A percentile compares a stretch with the other conserved stretches of the same genome.
Conservation (phyloP, 2,797 vertebrate species). For the Thaleichthys pacificus region DNA sequence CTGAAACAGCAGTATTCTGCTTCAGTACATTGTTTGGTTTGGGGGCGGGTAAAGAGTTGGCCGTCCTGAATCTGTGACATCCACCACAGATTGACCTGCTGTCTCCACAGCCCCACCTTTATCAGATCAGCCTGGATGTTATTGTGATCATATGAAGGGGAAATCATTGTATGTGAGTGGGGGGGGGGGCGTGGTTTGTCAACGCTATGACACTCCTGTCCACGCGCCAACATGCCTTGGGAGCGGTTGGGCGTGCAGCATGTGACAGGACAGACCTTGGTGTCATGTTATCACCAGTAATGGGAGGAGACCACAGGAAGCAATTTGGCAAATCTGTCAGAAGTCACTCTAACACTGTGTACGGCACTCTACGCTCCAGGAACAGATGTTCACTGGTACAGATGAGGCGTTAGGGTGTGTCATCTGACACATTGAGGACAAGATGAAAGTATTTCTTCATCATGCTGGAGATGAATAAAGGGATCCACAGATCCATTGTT, state of each 20-base stretch:
- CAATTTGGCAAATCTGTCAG: slow-evolving; percentile 18
- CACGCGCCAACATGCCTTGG: slow-evolving; percentile 27
- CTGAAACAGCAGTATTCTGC: too few relatives aligned
- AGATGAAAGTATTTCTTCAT: slow-evolving; percentile 42
- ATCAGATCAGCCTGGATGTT: too few relatives aligned
- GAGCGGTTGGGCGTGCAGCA: slow-evolving; percentile 5
- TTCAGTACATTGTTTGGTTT: too few relatives aligned
- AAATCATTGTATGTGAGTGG: too few relatives aligned
- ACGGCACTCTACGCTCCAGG: neutral
- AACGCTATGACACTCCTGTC: slow-evolving; percentile 33
- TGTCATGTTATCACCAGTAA: neutral
- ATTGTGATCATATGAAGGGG: too few relatives aligned
- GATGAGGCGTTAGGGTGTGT: slow-evolving; percentile 58
- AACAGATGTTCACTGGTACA: slow-evolving; percentile 14
- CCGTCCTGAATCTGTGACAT: too few relatives aligned
- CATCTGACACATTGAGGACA: slow-evolving; percentile 72
- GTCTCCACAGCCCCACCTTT: too few relatives aligned
- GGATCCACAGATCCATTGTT: too few relatives aligned
- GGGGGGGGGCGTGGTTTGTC: slow-evolving; percentile 18
- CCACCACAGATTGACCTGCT: too few relatives aligned
- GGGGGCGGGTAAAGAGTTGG: too few relatives aligned
- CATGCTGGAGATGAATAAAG: slow-evolving; percentile 7
- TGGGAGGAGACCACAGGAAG: slow-evolving; percentile 11
- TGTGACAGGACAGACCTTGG: neutral
- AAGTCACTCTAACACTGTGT: neutral